phyloP scores from a whole-genome alignment of 92 coral and sea anemone species.

The Zoanthus sansibaricus region DNA sequence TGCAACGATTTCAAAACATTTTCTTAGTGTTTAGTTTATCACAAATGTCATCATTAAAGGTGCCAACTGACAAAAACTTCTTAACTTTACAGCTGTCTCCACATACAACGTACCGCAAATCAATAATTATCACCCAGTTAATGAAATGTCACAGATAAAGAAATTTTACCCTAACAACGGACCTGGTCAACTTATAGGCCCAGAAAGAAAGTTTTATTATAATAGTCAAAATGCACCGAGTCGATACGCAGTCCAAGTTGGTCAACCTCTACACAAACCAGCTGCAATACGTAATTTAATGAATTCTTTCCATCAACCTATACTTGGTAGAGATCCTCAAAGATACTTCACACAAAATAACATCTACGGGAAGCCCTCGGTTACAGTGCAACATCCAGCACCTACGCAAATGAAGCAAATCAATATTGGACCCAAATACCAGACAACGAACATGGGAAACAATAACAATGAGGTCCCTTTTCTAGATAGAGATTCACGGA shows the following conservation, averaged over 20 bases:
- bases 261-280: constrained; percentile 25
- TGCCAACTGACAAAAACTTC: not conserved
- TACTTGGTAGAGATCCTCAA: not conserved
- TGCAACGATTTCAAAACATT: too few relatives aligned
- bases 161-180: constrained; percentile 13
- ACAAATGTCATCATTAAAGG: too few relatives aligned
- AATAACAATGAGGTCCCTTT: not conserved
- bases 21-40: too few relatives aligned
- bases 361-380: not conserved
- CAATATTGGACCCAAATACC: not conserved
- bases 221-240: constrained; percentile 1
- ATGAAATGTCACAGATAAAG: constrained; percentile 13
- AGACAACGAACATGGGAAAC: not conserved
- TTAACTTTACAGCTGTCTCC: constrained; percentile 10
- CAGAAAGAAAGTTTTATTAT: constrained; percentile 10
- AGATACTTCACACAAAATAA: constrained; percentile 18
- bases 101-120: constrained; percentile 11
- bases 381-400: not conserved
- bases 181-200: not conserved
- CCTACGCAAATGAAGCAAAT: constrained; percentile 4
- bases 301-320: constrained; percentile 20
- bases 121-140: constrained; percentile 23
- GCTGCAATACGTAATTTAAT: not conserved
- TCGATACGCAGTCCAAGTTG: constrained; percentile 16
- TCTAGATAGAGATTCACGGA: not conserved